These are phyloP conservation scores for Bombus fervidus DNA, from an alignment of 1,140 invertebrate genomes.

Conservation along the genomic window DNA sequence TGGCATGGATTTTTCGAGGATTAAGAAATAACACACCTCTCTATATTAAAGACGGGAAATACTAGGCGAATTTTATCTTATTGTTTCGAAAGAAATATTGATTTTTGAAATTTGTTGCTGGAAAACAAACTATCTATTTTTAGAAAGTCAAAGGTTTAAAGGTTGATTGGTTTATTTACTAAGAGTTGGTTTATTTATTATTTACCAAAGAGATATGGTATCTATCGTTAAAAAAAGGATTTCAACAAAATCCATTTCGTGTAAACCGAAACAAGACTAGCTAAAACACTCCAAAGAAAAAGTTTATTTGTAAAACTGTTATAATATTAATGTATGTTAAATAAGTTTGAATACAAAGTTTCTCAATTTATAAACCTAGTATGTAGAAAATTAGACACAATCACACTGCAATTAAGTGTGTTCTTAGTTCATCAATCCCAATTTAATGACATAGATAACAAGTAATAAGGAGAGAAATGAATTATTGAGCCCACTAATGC, in stretches of 20 bases:
- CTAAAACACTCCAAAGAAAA: too few species aligned
- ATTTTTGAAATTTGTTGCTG: too few species aligned
- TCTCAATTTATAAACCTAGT: neutral
- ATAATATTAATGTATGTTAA: too few species aligned
- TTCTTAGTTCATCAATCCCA: conserved; percentile 4
- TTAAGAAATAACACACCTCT: neutral
- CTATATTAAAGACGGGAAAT: too few species aligned
- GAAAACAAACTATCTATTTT: neutral
- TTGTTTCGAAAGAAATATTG: too few species aligned
- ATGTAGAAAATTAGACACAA: neutral
- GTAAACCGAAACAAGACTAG: too few species aligned
- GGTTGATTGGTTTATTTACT: too few species aligned
- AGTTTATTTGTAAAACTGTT: too few species aligned
- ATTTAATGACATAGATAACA: conserved; percentile 6
- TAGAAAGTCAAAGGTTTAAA: too few species aligned
- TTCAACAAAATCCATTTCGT: neutral
- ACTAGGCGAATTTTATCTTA: too few species aligned
- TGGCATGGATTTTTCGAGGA: neutral
- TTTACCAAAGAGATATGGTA: neutral
- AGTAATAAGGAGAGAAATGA: neutral
- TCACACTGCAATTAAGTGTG: neutral
- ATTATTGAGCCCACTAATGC: neutral
- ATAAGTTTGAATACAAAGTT: too few species aligned
- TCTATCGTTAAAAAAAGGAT: neutral
- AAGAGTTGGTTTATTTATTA: too few species aligned